Conservation (phyloP, 2,113 vertebrate species). For the Panurus biarmicus region DNA sequence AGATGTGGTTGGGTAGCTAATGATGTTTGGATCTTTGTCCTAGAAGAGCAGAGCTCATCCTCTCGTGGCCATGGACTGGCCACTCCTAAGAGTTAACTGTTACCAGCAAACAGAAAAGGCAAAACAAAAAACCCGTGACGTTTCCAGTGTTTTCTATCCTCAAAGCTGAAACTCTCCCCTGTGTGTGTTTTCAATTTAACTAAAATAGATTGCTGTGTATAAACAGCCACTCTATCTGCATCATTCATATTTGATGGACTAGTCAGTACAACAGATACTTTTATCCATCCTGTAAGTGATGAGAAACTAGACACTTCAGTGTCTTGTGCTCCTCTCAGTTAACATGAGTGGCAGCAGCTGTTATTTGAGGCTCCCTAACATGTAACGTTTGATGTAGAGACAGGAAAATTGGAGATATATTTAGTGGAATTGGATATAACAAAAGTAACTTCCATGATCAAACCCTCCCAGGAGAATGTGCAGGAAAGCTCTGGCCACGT, state of each 20-base stretch:
- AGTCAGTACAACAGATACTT: conserved; percentile 75
- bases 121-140: rapidly evolving
- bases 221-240: conserved; percentile 72
- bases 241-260: conserved; percentile 83
- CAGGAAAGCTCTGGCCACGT: not conserved
- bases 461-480: not conserved
- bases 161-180: conserved; percentile 19
- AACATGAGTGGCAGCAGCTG: conserved; percentile 57
- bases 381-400: not conserved
- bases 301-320: conserved; percentile 71
- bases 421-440: not conserved
- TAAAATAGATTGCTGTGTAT: conserved; percentile 71
- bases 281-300: conserved; percentile 38
- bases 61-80: not conserved
- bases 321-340: conserved; percentile 62
- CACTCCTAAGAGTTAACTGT: not conserved
- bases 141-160: conserved; percentile 17
- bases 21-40: not conserved
- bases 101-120: not conserved
- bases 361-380: conserved; percentile 35
- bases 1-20: not conserved
- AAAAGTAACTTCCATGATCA: not conserved
- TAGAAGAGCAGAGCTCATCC: not conserved
- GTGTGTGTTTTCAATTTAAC: conserved; percentile 56
- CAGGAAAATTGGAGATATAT: conserved; percentile 8